These are phyloP conservation scores for Tinamus guttatus DNA, from an alignment of 2,113 vertebrate genomes.

Conservation along the genomic window DNA sequence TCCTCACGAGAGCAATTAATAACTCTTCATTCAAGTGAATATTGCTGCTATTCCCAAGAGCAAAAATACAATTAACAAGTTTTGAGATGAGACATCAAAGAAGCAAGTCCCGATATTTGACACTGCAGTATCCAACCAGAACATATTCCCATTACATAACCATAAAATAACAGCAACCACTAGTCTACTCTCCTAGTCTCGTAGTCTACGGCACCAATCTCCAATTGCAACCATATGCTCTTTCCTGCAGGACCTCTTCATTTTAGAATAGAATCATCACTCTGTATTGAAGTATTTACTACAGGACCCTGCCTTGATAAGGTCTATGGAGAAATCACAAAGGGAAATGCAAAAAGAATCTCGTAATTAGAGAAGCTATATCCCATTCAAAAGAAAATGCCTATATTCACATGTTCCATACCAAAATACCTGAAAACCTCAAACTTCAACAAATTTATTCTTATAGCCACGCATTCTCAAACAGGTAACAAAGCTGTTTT, in stretches of 20 bases:
- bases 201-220: not conserved
- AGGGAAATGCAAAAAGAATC: not conserved
- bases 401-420: not conserved
- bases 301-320: not conserved
- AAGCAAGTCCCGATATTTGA: not conserved
- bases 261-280: not conserved
- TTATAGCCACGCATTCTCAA: not conserved
- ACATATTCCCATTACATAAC: not conserved
- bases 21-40: not conserved
- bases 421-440: not conserved
- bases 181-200: not conserved
- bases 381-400: not conserved
- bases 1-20: not conserved
- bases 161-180: not conserved
- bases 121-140: not conserved
- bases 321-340: not conserved
- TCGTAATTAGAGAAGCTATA: not conserved
- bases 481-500: not conserved
- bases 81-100: not conserved
- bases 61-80: not conserved
- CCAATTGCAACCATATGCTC: not conserved
- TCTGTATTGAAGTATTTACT: not conserved
- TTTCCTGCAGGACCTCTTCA: not conserved
- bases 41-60: not conserved
- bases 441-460: not conserved